Conservation (phyloP, 35 echinoderm and acorn worm genomes). For the Heliocidaris tuberculata region DNA sequence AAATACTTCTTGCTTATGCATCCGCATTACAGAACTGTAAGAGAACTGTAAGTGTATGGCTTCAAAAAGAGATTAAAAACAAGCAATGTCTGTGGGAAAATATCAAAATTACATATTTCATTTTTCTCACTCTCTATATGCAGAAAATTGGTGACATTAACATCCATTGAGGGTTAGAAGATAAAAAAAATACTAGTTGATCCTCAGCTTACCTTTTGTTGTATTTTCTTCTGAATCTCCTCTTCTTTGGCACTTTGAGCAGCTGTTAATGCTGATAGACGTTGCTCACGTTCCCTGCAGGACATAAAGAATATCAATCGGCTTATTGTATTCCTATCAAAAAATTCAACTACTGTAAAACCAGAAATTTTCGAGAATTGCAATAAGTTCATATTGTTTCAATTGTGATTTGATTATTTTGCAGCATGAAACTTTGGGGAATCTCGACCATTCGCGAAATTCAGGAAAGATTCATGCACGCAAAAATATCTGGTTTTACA, state of each 20-base stretch:
- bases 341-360: background rate
- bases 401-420: too few relatives aligned
- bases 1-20: background rate
- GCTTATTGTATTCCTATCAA: background rate
- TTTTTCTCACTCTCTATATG: too few relatives aligned
- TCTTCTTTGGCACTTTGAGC: constrained; percentile 92
- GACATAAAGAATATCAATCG: background rate
- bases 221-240: constrained; percentile 99
- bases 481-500: too few relatives aligned
- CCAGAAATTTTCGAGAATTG: background rate
- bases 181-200: background rate
- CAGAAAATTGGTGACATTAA: too few relatives aligned
- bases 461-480: too few relatives aligned
- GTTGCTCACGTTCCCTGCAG: constrained; percentile 78
- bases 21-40: background rate
- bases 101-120: too few relatives aligned
- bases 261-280: constrained; percentile 79
- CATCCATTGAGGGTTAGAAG: background rate
- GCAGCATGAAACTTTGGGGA: too few relatives aligned
- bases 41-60: background rate
- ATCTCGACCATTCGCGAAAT: too few relatives aligned
- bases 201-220: constrained; percentile 72
- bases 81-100: too few relatives aligned
- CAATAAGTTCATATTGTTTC: too few relatives aligned
- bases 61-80: background rate